Conservation (phyloP, 1,140 invertebrate genomes). For the Leptopilina boulardi region DNA sequence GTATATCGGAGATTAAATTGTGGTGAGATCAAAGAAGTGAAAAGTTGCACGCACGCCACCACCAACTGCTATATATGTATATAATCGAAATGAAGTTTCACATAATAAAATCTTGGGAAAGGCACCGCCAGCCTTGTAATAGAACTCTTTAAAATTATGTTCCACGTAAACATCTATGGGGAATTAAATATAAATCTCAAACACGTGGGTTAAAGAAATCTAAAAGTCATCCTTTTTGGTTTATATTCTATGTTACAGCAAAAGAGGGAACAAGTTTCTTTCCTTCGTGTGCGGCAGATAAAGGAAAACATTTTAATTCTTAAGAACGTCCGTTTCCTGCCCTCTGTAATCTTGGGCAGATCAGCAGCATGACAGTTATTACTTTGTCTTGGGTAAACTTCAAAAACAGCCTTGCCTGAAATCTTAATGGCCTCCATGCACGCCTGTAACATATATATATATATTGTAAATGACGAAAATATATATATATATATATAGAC, state of each 20-base stretch:
- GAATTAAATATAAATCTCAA: too few species aligned
- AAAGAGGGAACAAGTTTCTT: neutral
- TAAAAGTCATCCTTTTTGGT: neutral
- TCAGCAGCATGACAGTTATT: constrained; percentile 30
- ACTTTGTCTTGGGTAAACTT: constrained; percentile 28
- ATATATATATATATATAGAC: neutral
- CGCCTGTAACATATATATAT: neutral
- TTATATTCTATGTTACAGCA: neutral
- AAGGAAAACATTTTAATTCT: constrained; percentile 27
- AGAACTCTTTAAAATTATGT: too few species aligned
- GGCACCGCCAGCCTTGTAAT: too few species aligned
- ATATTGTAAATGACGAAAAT: neutral
- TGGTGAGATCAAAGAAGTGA: constrained; percentile 26
- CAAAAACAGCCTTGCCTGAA: neutral
- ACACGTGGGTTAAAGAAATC: neutral
- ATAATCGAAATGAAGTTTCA: neutral
- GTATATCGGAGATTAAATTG: constrained; percentile 29
- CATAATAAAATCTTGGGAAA: too few species aligned
- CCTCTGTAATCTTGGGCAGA: constrained; percentile 14
- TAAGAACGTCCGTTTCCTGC: constrained; percentile 29
- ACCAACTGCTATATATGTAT: neutral
- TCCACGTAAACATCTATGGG: too few species aligned
- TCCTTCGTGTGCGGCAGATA: constrained; percentile 16
- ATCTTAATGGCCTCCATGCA: constrained; percentile 14
- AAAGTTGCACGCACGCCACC: neutral